Evolutionary conservation across 2,113 vertebrate species (phyloP).

Genomic region (Elephantulus edwardii): DNA sequence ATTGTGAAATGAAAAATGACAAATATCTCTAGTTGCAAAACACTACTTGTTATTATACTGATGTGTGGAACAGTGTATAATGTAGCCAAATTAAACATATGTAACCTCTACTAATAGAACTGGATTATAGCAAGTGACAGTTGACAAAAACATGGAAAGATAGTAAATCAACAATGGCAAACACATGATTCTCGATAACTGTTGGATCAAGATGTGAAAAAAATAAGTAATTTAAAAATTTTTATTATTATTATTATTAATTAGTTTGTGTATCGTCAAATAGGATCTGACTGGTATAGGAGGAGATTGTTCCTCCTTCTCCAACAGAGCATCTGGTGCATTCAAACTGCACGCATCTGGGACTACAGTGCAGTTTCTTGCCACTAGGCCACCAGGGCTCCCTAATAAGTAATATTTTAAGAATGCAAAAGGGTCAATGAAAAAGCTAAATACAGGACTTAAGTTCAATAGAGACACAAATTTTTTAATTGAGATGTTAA

Average conservation of each 20-base stretch:
- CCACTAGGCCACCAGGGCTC: too few relatives aligned
- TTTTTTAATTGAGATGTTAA: too few relatives aligned
- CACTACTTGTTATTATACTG: not conserved
- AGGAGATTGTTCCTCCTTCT: too few relatives aligned
- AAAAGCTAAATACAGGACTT: conserved; percentile 11
- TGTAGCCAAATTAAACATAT: not conserved
- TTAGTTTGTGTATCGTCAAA: too few relatives aligned
- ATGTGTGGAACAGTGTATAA: not conserved
- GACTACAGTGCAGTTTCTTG: too few relatives aligned
- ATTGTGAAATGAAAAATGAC: not conserved
- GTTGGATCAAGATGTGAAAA: not conserved
- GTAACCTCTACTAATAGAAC: not conserved
- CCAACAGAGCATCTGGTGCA: too few relatives aligned
- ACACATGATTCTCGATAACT: not conserved
- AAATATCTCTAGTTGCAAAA: not conserved
- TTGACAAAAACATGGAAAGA: not conserved
- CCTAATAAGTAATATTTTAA: not conserved
- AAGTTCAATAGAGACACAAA: not conserved
- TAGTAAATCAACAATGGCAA: not conserved
- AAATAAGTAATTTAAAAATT: too few relatives aligned
- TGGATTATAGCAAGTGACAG: not conserved
- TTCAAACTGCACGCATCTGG: too few relatives aligned
- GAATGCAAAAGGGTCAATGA: not conserved
- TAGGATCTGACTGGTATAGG: too few relatives aligned
- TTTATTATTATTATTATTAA: too few relatives aligned